phyloP scores from a whole-genome alignment of 2,797 vertebrate genomes.

The Siniperca undulata region DNA sequence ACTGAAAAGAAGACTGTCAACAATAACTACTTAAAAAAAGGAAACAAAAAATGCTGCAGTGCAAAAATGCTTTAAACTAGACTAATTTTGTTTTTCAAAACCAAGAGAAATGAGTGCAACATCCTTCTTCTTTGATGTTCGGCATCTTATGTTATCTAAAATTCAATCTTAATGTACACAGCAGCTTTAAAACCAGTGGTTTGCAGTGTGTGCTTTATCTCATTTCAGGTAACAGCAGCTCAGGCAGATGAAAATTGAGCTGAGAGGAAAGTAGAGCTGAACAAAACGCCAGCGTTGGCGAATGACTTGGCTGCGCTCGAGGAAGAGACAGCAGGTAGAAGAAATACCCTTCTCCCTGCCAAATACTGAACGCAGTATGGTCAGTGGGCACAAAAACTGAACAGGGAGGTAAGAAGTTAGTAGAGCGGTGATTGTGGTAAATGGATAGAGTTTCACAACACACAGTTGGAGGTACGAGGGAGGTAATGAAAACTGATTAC shows the following conservation, averaged over 20 bases:
- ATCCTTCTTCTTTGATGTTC: neutral
- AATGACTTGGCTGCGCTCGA: conserved; percentile 16
- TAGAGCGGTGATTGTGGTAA: neutral
- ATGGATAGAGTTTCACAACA: conserved; percentile 3
- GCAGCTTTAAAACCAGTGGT: neutral
- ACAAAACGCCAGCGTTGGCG: neutral
- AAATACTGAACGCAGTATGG: neutral
- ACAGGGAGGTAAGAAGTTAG: neutral
- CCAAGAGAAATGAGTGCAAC: neutral
- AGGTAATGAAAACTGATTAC: conserved; percentile 28
- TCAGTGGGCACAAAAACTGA: neutral
- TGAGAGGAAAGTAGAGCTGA: conserved; percentile 27
- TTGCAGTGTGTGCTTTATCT: neutral
- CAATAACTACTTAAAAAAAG: neutral
- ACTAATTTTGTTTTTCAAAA: neutral
- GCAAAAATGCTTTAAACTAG: neutral
- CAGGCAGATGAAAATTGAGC: conserved; percentile 21
- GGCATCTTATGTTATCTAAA: neutral
- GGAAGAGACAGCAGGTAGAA: conserved; percentile 39
- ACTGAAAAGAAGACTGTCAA: neutral
- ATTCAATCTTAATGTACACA: neutral
- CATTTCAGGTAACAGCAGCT: conserved; percentile 33
- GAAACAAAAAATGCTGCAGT: too few relatives aligned
- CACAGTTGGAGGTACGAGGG: neutral
- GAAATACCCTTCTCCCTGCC: conserved; percentile 29